Base-by-base conservation (phyloP, 2,797 vertebrate genomes). In the Xiphorhynchus erythropygius region DNA sequence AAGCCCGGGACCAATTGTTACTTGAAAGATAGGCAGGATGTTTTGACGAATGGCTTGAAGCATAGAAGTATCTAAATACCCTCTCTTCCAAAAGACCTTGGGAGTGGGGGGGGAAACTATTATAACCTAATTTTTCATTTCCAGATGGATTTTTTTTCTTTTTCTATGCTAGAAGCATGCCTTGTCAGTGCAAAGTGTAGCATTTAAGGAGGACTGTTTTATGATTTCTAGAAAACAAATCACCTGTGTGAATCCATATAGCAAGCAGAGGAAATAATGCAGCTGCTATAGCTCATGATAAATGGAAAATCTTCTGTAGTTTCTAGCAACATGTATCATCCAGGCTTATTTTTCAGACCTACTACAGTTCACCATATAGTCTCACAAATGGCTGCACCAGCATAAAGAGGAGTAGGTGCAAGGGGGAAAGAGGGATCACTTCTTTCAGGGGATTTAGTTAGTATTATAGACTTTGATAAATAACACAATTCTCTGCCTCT, bases 41-140 rank as follows among this genome's bases (percentile, higher is more conserved):
- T 88, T 88, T 90, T 87, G 50, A 94, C 82, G 62, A 92, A 84
- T 27, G 32, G 30, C 59, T 74, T 9, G 70, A 76, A 93, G 33
- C 47, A 76, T 7, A 27, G 10, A 62, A 76, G 13, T 53, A n/a
- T 86, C 69, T 69, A 46, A 83, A 91, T 89, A 91, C 52, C 41
- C 59, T 82, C 63, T 82, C 82, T 91, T 90, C 62, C 52, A 63
- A 73, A 93, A 86, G 76, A 81, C 62, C 62, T 86, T 69, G 79
- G 17, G 5, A 39, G 39, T 39, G 13, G 39, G 39, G 35, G 7
- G 11, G 25, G 9, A 56, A 47, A 71, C 33, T 56, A 62, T 44
- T 41, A 46, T 87, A 85, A 91, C 92, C 79, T 56, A 90, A 88
- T 90, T 95, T 47, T n/a, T 84, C 67, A 42, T 70, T 95, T 88